Conservation (phyloP, 2,797 vertebrate species). For the Scleropages formosus region DNA sequence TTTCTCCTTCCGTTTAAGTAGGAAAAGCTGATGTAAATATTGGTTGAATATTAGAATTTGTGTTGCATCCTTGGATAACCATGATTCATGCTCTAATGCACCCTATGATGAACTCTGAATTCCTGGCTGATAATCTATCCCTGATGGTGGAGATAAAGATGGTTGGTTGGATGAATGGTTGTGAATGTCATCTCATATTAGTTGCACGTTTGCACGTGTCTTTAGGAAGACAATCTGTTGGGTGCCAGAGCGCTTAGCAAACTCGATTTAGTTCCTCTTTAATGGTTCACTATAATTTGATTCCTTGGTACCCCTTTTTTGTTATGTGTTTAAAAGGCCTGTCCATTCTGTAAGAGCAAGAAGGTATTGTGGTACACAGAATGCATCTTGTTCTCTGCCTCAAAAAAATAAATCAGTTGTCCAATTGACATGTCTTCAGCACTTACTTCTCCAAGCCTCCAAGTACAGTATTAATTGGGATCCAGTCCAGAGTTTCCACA, state of each 20-base stretch:
- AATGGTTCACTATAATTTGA: conserved; percentile 6
- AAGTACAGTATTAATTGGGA: conserved; percentile 36
- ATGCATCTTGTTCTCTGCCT: conserved; percentile 28
- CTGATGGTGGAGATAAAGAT: too few species aligned
- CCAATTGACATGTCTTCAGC: conserved; percentile 32
- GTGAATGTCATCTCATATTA: too few species aligned
- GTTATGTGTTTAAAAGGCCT: conserved; percentile 23
- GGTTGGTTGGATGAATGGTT: too few species aligned
- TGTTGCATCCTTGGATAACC: background rate
- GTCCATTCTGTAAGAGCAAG: conserved; percentile 1
- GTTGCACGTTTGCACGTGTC: too few species aligned
- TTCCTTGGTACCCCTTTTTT: conserved; percentile 13
- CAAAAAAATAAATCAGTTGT: conserved; percentile 37
- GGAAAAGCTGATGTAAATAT: background rate
- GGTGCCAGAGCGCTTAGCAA: background rate
- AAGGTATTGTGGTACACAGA: conserved; percentile 16
- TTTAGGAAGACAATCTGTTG: background rate
- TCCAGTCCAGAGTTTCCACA: conserved; percentile 25
- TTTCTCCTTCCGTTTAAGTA: background rate
- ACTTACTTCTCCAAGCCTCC: conserved; percentile 32
- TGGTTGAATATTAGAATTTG: background rate
- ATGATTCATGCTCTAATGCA: background rate
- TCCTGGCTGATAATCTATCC: too few species aligned
- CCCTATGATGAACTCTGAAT: conserved; percentile 8
- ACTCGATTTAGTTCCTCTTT: background rate